Evolutionary conservation across 1,140 invertebrate species (phyloP), one percentile per base, ranked within the genome.

Genomic region (Ruditapes philippinarum): DNA sequence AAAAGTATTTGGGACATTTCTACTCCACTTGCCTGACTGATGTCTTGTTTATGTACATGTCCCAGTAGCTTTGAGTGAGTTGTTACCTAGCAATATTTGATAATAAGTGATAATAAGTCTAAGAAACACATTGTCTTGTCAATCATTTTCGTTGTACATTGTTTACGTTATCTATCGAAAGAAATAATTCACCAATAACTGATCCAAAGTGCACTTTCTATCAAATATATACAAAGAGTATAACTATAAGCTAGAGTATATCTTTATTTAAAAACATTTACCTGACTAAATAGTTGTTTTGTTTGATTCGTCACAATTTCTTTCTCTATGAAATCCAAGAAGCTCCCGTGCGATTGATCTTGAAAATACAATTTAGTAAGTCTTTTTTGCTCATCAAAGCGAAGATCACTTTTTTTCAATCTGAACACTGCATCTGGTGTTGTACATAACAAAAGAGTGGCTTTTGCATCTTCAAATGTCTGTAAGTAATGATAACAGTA

Each of bases 311-410:
- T 33, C 9, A 70, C 70, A n/a, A 91, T 42, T 68, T 88, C 89
- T 42, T 73, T 73, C n/a, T 89, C 42, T 17, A 95, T 83, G 88
- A 94, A 94, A 12, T 91, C 83, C 14, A 81, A 51, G 22, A 95
- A 40, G 83, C 89, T 86, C 33, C 90, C 88, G 90, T 95, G 95
- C 38, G 92, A 87, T 85, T 95, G 94, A 42, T 93, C 54, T 33
- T 87, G 33, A 49, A 91, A 92, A 84, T 95, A 95, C 2, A 89
- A 62, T 22, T 90, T 33, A 12, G 45, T 36, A 12, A 94, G 25
- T 12, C 73, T 22, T 17, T 85, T 31, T 25, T 42, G 49, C 14
- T 89, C 83, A 2, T 73, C 22, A 40, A 17, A 22, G 14, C 22
- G 31, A 17, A 93, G 65, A 28, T 57, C 70, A 57, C 89, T 87